A percentile compares a stretch with the other conserved stretches of the same genome.
These are phyloP conservation scores for Falco punctatus DNA, from an alignment of 2,113 vertebrate species.

Conservation along the genomic window DNA sequence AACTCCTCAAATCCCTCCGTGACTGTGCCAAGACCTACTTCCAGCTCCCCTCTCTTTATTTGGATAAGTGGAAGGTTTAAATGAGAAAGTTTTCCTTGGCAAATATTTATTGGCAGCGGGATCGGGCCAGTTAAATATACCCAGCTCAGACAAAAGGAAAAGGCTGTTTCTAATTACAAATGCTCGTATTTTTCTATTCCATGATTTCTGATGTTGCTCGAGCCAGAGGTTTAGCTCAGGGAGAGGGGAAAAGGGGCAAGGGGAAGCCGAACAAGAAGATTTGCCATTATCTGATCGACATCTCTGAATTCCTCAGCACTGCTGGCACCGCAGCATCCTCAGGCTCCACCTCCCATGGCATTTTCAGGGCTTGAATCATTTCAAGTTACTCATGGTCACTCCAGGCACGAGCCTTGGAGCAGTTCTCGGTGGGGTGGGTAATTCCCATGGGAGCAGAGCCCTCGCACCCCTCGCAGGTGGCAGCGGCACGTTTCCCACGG, in stretches of 20 bases:
- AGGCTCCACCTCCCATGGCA: neutral
- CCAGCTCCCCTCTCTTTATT: conserved; percentile 50
- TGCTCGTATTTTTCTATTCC: neutral
- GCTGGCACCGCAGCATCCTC: neutral
- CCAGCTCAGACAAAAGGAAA: conserved; percentile 48
- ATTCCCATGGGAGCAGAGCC: neutral
- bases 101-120: conserved; percentile 48
- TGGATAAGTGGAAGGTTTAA: conserved; percentile 69
- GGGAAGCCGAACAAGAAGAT: neutral
- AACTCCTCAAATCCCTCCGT: conserved; percentile 35
- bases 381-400: accelerated
- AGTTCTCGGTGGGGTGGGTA: accelerated
- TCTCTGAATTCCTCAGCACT: conserved; percentile 24
- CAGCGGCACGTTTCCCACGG: neutral
- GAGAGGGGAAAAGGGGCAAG: neutral
- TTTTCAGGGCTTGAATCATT: neutral
- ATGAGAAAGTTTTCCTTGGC: conserved; percentile 76
- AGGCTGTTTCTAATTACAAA: conserved; percentile 54
- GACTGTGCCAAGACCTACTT: conserved; percentile 63
- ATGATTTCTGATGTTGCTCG: conserved; percentile 18
- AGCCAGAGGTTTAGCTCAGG: neutral
- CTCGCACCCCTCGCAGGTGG: accelerated
- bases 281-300: neutral
- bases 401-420: neutral
- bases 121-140: conserved; percentile 23